Conservation (phyloP, 2,113 vertebrate genomes). For the Rhea pennata region DNA sequence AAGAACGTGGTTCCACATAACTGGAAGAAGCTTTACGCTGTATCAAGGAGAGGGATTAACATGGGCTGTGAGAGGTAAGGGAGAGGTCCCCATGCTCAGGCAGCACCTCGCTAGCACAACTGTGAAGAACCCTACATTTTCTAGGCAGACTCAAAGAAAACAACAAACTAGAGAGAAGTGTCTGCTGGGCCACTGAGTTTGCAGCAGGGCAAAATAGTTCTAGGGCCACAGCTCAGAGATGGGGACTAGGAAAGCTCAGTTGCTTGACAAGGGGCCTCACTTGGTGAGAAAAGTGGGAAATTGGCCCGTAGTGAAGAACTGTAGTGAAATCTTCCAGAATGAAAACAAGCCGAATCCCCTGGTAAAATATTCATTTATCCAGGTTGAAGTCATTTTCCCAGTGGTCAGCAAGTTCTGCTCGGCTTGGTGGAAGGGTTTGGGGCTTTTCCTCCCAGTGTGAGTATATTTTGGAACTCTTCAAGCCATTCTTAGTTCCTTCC, state of each 20-base stretch:
- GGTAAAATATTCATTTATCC: neutral
- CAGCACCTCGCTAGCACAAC: neutral
- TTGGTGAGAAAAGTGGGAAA: neutral
- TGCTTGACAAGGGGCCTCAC: neutral
- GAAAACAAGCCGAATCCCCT: neutral
- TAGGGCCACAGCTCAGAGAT: neutral
- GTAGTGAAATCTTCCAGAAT: neutral
- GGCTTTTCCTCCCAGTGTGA: neutral
- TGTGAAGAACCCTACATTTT: neutral
- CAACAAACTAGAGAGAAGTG: neutral
- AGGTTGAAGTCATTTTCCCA: neutral
- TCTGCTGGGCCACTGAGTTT: neutral
- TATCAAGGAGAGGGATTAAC: neutral
- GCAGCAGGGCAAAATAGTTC: too few relatives aligned
- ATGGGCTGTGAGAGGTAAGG: neutral
- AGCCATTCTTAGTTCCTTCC: neutral
- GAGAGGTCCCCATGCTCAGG: neutral
- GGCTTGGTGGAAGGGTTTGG: neutral
- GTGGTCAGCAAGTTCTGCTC: neutral
- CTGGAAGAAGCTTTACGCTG: neutral
- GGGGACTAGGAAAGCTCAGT: neutral
- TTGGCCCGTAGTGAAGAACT: neutral
- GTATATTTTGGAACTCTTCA: neutral
- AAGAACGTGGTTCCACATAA: neutral
- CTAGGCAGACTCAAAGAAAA: neutral